Conservation (phyloP, 2,113 vertebrate species). For the Cettia cetti region DNA sequence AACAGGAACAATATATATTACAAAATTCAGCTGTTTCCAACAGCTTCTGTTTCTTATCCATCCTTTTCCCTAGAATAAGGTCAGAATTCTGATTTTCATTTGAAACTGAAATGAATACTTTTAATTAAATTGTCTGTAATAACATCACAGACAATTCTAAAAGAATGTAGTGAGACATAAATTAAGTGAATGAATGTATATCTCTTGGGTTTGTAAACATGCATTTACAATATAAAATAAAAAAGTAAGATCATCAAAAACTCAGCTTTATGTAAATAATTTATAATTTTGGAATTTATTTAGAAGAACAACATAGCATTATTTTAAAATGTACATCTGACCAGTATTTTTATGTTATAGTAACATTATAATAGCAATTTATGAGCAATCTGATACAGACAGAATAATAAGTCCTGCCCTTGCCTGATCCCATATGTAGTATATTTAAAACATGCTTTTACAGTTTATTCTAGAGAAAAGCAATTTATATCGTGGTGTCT, state of each 20-base stretch:
- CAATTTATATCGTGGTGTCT: background rate
- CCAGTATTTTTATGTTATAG: background rate
- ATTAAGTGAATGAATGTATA: slow-evolving; percentile 36
- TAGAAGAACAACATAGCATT: slow-evolving; percentile 9
- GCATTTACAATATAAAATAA: slow-evolving; percentile 57
- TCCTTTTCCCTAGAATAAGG: background rate
- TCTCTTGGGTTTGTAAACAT: slow-evolving; percentile 37
- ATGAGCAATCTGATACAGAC: background rate
- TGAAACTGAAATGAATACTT: slow-evolving; percentile 18
- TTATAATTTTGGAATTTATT: slow-evolving; percentile 20
- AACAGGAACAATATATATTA: background rate
- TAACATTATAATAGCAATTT: background rate
- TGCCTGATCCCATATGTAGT: background rate
- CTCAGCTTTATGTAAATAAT: slow-evolving; percentile 26
- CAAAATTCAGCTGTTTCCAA: background rate
- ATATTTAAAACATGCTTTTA: slow-evolving; percentile 3
- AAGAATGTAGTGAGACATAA: slow-evolving; percentile 54
- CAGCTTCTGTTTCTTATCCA: background rate
- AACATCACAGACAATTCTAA: slow-evolving; percentile 32
- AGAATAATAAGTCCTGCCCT: background rate
- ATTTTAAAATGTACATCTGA: slow-evolving; percentile 37
- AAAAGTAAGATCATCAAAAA: slow-evolving; percentile 24
- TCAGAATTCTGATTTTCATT: background rate
- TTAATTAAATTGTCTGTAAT: slow-evolving; percentile 7
- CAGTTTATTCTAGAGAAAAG: slow-evolving; percentile 13